These are phyloP conservation scores for Lagopus muta DNA, from an alignment of 2,113 vertebrate genomes.

Conservation along the genomic window DNA sequence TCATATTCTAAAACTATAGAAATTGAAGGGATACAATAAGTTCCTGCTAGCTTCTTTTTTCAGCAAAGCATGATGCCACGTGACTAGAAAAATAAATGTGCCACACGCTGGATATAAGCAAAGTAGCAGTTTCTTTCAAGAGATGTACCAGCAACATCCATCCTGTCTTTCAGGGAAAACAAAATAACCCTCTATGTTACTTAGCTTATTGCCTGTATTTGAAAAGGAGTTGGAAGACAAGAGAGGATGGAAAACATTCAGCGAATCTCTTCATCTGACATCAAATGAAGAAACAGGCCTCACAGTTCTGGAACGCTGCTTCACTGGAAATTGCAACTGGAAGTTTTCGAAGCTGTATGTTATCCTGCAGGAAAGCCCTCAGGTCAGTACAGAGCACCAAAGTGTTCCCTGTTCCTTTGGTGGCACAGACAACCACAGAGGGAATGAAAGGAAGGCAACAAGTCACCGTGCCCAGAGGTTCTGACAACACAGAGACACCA, in stretches of 20 bases:
- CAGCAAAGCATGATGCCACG: rapidly evolving
- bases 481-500: not conserved
- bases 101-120: not conserved
- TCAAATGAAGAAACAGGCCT: not conserved
- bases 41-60: not conserved
- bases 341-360: not conserved
- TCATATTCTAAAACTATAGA: not conserved
- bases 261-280: not conserved
- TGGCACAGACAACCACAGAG: rapidly evolving
- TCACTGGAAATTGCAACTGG: not conserved
- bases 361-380: not conserved
- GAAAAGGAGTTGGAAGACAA: not conserved
- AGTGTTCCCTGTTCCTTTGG: not conserved
- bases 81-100: not conserved
- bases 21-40: not conserved
- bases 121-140: not conserved
- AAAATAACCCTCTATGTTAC: not conserved
- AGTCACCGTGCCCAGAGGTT: not conserved
- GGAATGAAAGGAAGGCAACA: not conserved
- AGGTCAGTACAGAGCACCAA: not conserved
- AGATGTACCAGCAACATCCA: not conserved
- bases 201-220: not conserved
- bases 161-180: not conserved
- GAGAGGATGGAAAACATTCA: not conserved
- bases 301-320: not conserved